Evolutionary conservation across 2,113 vertebrate species (phyloP).

Genomic region (Urocynchramus pylzowi): DNA sequence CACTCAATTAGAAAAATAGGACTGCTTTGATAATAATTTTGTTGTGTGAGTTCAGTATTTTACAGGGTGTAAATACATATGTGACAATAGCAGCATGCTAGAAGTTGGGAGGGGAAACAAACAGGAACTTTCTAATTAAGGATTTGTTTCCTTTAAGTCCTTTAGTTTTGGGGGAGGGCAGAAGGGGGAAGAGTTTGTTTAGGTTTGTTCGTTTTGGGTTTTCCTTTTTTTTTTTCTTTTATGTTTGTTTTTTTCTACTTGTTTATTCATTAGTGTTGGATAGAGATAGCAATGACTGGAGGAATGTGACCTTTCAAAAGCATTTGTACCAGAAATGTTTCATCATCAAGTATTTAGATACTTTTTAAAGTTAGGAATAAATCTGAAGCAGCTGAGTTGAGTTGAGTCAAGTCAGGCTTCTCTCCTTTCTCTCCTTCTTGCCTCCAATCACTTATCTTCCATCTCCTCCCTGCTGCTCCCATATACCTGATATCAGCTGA

Average conservation of each 20-base stretch:
- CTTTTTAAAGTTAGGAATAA: not conserved
- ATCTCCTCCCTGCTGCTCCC: not conserved
- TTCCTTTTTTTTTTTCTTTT: not conserved
- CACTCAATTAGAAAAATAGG: not conserved
- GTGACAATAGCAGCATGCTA: not conserved
- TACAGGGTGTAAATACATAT: not conserved
- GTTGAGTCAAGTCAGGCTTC: not conserved
- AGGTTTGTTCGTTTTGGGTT: not conserved
- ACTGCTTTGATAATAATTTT: not conserved
- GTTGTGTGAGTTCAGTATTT: not conserved
- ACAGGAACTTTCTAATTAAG: not conserved
- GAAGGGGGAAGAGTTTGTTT: accelerated
- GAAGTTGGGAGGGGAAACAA: not conserved
- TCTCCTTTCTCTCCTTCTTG: not conserved
- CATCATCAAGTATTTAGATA: not conserved
- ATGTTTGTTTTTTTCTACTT: not conserved
- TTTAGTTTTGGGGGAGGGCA: not conserved
- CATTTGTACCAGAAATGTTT: not conserved
- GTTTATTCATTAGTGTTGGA: not conserved
- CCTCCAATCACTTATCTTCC: not conserved
- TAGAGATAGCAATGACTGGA: not conserved
- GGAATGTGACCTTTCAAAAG: not conserved
- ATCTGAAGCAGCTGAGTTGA: not conserved
- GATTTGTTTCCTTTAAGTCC: not conserved
- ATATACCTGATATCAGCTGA: not conserved